Evolutionary conservation across 2,888 invertebrate species (phyloP), one percentile per base, ranked within the genome.

Genomic region (Cryptocheilus praepositus): DNA sequence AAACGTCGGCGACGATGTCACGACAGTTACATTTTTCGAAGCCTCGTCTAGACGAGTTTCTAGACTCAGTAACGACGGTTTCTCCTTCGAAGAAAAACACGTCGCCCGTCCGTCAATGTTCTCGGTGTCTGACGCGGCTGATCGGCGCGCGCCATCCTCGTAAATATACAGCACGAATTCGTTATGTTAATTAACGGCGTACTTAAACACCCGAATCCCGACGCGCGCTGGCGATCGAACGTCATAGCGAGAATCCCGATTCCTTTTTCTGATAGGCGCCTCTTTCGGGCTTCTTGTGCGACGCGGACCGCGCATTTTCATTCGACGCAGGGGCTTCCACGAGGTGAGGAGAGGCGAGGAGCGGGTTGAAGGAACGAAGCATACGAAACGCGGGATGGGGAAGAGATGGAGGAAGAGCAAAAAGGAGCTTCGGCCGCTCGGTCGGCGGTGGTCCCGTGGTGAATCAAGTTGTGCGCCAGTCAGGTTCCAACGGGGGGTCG

Each of bases 391-490:
- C 43, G 11, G 49, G 51, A 16, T 13, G 15, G 8, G n/a, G 36
- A 16, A 11, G 36, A 1, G 36, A 25, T 25, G 36, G 1, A 36
- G 36, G 36, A 36, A 11, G 36, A 36, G 36, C 36, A 36, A 36
- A 36, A 36, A 36, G 36, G 13, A 36, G 36, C 36, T 36, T 22
- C 52, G 64, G 21, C 55, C 49, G 49, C 55, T 28, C 65, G 57
- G 65, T 64, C 69, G 73, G 64, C 71, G 59, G 66, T 67, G 71
- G 66, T 71, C 71, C 76, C 74, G 67, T 70, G 77, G 80, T 81
- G 83, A 85, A 85, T 84, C 83, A 80, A 82, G 84, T 81, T 77
- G 79, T 83, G 80, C 76, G 74, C 74, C 77, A 73, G 73, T 67
- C 72, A 71, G 61, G 70, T 69, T 80, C 72, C 82, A 75, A 74